Base-by-base conservation (phyloP, 2,113 vertebrate species). In the Sander lucioperca region DNA sequence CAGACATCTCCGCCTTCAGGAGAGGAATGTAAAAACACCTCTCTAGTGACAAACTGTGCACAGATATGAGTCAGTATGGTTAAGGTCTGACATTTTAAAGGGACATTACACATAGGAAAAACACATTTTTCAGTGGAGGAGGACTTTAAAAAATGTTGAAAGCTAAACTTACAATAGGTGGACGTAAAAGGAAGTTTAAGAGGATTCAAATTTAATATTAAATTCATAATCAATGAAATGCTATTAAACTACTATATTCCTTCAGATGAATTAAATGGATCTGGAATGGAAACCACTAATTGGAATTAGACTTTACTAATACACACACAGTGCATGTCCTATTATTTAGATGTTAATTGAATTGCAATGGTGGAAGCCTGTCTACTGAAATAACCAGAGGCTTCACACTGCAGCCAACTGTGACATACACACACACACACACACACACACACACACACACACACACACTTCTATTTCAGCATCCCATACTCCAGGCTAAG, bases 401-500 rank as follows among this genome's bases (percentile, higher is more conserved):
- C 36, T 83, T 68, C 1, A 53, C 56, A 51, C 64, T 69, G 69
- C 27, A 57, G 75, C 25, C 67, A 39, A 73, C 13, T 43, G 47
- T 63, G 36, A 57, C 54, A 45, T 9, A 54, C 16, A 65, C 11
- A 33, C n/a, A 50, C n/a, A 59, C 51, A 58, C 25, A 33, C n/a
- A 53, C 21, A 47, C 50, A 21, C 33, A 14, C 16, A 61, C 57
- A 30, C 56, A 27, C 18, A 51, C 12, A 53, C 27, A 47, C 54
- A 58, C 51, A 48, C 23, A 30, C 27, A 51, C 43, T 80, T 90
- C 64, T 74, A 82, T 89, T 89, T 89, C 27, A 69, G 70, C 30
- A 36, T 75, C 12, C 23, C 21, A 3, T 59, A 77, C 88, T 79
- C 63, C 43, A 53, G 86, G 88, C 83, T 77, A 62, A 75, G 76